A percentile compares a stretch with the other conserved stretches of the same genome.
Evolutionary conservation across 2,888 invertebrate genomes (phyloP).

Genomic region (Caenorhabditis afra): DNA sequence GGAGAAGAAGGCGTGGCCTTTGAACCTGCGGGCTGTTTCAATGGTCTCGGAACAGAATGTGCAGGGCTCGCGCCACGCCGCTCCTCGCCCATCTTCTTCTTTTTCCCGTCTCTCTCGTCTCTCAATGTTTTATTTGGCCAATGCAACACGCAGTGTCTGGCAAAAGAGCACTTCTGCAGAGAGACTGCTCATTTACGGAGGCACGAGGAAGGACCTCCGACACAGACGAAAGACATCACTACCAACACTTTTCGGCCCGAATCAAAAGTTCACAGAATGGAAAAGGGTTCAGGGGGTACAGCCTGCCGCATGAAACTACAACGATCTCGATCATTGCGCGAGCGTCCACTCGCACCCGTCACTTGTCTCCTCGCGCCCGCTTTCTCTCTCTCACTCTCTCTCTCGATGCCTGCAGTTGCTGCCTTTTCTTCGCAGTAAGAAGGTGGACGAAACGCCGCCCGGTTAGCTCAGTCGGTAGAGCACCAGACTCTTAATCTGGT

Average conservation of each 20-base stretch:
- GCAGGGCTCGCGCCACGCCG: too few species aligned
- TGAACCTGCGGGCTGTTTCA: constrained; percentile 32
- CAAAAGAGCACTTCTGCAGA: neutral
- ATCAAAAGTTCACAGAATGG: constrained; percentile 14
- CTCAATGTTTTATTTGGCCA: constrained; percentile 30
- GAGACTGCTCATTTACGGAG: neutral
- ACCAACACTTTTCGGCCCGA: neutral
- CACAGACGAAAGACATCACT: neutral
- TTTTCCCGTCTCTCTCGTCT: constrained; percentile 11
- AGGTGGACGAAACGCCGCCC: constrained; percentile 23
- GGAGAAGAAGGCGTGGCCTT: neutral
- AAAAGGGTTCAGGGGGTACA: neutral
- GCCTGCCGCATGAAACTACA: neutral
- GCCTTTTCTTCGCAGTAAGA: too few species aligned
- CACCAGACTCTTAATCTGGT: constrained; percentile 80
- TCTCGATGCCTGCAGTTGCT: too few species aligned
- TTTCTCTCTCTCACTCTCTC: neutral
- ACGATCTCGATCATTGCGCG: constrained; percentile 28
- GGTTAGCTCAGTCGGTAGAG: constrained; percentile 80
- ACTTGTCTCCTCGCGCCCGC: neutral
- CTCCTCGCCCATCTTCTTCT: constrained; percentile 17
- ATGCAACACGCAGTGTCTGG: neutral
- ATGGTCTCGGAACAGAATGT: constrained; percentile 40
- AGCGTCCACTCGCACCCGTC: too few species aligned
- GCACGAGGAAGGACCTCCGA: neutral